Percentiles rank a stretch among this genome's conserved stretches.
These are phyloP conservation scores for Coelopa pilipes DNA, from an alignment of 2,888 invertebrate species.

Conservation along the genomic window DNA sequence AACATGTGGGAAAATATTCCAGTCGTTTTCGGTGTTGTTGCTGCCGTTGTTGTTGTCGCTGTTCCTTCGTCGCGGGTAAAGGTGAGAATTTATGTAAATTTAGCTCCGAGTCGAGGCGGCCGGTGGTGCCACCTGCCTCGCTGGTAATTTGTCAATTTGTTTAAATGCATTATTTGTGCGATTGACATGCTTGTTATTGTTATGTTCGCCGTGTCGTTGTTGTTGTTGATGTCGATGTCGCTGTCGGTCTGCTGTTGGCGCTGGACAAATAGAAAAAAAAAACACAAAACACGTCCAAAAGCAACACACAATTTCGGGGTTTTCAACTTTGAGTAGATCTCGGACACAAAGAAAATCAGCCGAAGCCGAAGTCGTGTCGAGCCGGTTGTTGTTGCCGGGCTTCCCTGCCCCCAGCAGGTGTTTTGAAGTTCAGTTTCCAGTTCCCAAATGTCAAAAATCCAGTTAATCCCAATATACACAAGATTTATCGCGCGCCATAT, in stretches of 20 bases:
- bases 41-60: background rate
- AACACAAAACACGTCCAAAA: constrained; percentile 11
- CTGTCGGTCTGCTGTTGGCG: background rate
- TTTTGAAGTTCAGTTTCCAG: too few species aligned
- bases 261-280: constrained; percentile 8
- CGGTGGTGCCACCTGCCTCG: constrained; percentile 47
- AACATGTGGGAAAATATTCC: background rate
- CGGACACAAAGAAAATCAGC: too few species aligned
- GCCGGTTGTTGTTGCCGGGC: too few species aligned
- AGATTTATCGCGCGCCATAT: too few species aligned
- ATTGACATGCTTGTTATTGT: constrained; percentile 55
- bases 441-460: too few species aligned
- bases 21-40: background rate
- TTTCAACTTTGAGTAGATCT: too few species aligned
- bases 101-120: constrained; percentile 29
- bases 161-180: constrained; percentile 57
- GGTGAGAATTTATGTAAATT: constrained; percentile 32
- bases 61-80: background rate
- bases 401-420: too few species aligned
- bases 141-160: constrained; percentile 63
- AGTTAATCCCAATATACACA: too few species aligned
- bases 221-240: constrained; percentile 30
- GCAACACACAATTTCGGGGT: too few species aligned
- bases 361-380: too few species aligned
- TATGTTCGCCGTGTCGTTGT: constrained; percentile 38